phyloP scores from a whole-genome alignment of 2,888 invertebrate species.

The Eristalis intricaria region DNA sequence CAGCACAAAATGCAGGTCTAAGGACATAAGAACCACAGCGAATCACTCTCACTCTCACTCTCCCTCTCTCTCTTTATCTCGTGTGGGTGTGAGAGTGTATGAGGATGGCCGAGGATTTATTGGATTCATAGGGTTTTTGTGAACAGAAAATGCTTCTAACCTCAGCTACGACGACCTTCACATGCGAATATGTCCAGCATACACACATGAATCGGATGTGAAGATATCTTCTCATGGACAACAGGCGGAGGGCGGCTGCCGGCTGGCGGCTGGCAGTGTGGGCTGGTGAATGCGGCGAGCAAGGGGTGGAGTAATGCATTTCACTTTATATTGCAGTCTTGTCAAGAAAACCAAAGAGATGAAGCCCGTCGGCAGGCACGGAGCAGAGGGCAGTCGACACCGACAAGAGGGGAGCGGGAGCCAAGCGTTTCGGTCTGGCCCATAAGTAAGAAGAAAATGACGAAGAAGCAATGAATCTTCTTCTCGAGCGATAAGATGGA shows the following conservation, averaged over 20 bases:
- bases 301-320: conserved; percentile 61
- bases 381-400: too few relatives aligned
- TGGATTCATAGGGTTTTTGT: conserved; percentile 54
- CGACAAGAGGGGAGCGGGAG: neutral
- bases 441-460: conserved; percentile 47
- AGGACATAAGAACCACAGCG: conserved; percentile 37
- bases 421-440: neutral
- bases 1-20: conserved; percentile 40
- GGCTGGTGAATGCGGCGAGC: neutral
- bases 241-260: conserved; percentile 10
- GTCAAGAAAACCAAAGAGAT: conserved; percentile 60
- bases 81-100: neutral
- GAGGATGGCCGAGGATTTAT: conserved; percentile 55
- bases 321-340: conserved; percentile 65
- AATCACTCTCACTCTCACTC: neutral
- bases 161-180: neutral
- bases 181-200: conserved; percentile 8
- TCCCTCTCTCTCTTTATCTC: neutral
- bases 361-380: conserved; percentile 5
- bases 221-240: neutral
- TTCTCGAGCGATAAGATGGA: conserved; percentile 44
- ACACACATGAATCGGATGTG: neutral
- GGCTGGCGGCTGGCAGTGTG: too few relatives aligned
- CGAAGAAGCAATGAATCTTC: conserved; percentile 65
- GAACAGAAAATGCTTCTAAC: conserved; percentile 37